Conservation (phyloP, 2,888 invertebrate genomes). For the Chrysomela aeneicollis region DNA sequence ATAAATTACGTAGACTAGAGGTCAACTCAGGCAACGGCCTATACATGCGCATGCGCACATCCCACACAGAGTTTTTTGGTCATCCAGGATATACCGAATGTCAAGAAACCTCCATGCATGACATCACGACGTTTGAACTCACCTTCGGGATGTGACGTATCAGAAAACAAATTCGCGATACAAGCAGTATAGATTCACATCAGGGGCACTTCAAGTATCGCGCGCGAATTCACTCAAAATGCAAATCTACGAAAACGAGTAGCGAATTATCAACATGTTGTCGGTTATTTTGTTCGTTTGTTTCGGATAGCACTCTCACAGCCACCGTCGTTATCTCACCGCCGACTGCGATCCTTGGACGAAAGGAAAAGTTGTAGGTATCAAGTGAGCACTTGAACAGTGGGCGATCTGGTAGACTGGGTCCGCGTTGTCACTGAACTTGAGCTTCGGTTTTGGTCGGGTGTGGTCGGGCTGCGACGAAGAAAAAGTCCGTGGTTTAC, state of each 20-base stretch:
- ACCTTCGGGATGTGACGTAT: background rate
- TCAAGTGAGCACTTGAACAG: slow-evolving; percentile 30
- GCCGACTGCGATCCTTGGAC: slow-evolving; percentile 25
- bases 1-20: slow-evolving; percentile 9
- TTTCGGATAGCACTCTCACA: slow-evolving; percentile 22
- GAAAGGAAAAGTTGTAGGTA: slow-evolving; percentile 34
- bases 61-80: background rate
- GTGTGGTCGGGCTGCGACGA: slow-evolving; percentile 22
- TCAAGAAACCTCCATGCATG: background rate
- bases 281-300: background rate
- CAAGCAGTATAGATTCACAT: background rate
- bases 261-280: background rate
- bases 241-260: background rate
- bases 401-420: slow-evolving; percentile 29
- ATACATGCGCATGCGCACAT: slow-evolving; percentile 7
- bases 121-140: background rate
- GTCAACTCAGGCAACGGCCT: slow-evolving; percentile 4
- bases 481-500: slow-evolving; percentile 20
- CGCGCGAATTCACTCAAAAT: background rate
- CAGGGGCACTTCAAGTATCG: background rate
- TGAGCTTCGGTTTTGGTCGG: slow-evolving; percentile 30
- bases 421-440: slow-evolving; percentile 34
- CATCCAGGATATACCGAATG: background rate
- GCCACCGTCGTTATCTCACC: slow-evolving; percentile 30
- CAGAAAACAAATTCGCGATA: background rate